Evolutionary conservation across 2,888 invertebrate genomes (phyloP).

Genomic region (Ichneumoninae sp.): DNA sequence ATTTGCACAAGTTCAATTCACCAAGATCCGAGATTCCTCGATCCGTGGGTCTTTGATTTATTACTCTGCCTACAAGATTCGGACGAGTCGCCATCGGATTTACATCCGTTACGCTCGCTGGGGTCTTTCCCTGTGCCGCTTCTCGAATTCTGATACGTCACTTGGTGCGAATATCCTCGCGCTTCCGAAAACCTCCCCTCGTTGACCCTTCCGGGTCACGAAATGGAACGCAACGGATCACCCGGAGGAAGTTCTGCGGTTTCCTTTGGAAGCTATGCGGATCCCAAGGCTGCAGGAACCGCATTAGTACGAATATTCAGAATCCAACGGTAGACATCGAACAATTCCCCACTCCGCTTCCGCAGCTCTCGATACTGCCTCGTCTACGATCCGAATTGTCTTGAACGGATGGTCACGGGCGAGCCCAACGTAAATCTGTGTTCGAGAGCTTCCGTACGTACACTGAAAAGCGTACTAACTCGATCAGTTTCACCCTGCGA

Average conservation of each 20-base stretch:
- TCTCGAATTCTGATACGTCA: slow-evolving; percentile 19
- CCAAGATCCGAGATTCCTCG: slow-evolving; percentile 24
- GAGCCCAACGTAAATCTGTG: neutral
- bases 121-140: neutral
- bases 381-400: neutral
- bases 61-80: slow-evolving; percentile 18
- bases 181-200: neutral
- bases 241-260: neutral
- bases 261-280: slow-evolving; percentile 6
- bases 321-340: slow-evolving; percentile 18
- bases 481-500: neutral
- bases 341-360: neutral
- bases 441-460: neutral
- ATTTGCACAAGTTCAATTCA: slow-evolving; percentile 41
- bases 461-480: neutral
- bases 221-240: neutral
- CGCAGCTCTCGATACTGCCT: slow-evolving; percentile 14
- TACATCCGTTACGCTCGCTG: neutral
- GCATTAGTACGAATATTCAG: slow-evolving; percentile 13
- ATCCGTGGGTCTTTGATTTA: slow-evolving; percentile 17
- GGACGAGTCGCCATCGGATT: slow-evolving; percentile 26
- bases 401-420: neutral
- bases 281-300: neutral
- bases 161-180: neutral
- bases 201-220: neutral